These are phyloP conservation scores for Staurois parvus DNA, from an alignment of 2,797 vertebrate genomes.

Conservation along the genomic window DNA sequence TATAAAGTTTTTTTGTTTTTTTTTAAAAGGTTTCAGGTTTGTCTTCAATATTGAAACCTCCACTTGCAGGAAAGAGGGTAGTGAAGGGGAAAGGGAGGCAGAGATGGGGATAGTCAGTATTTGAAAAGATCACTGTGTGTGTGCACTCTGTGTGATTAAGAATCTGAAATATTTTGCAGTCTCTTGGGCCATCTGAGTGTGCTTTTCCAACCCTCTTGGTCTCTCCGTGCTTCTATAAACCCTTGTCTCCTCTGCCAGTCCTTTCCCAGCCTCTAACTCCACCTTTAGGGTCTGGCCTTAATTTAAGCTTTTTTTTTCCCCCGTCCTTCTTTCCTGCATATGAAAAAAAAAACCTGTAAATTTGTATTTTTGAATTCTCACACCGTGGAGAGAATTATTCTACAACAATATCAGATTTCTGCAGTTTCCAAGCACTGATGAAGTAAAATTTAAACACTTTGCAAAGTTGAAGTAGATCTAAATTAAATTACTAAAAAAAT, in stretches of 20 bases:
- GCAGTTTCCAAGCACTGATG: no score
- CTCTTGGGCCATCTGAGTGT: conserved; percentile 17
- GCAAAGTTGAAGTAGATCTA: no score
- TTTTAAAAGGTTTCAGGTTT: neutral
- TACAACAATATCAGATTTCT: no score
- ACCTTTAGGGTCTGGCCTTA: neutral
- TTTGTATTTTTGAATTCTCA: no score
- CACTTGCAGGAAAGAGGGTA: conserved; percentile 1
- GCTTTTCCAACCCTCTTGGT: conserved; percentile 8
- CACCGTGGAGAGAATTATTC: no score
- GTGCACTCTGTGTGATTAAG: conserved; percentile 20
- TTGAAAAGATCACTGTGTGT: conserved; percentile 41
- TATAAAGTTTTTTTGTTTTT: no score
- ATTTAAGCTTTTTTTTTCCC: no score
- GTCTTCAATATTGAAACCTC: conserved; percentile 18
- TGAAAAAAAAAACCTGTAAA: no score
- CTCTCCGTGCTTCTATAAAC: conserved; percentile 4
- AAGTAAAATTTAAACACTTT: no score
- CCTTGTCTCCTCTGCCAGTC: conserved; percentile 16
- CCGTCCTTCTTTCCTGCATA: no score
- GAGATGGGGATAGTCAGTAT: conserved; percentile 23
- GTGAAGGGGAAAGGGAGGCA: neutral
- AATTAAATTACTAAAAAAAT: no score
- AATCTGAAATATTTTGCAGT: conserved; percentile 53
- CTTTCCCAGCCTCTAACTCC: neutral